These are phyloP conservation scores for Petrocephalus microphthalmus DNA, from an alignment of 2,113 vertebrate species.

Conservation along the genomic window DNA sequence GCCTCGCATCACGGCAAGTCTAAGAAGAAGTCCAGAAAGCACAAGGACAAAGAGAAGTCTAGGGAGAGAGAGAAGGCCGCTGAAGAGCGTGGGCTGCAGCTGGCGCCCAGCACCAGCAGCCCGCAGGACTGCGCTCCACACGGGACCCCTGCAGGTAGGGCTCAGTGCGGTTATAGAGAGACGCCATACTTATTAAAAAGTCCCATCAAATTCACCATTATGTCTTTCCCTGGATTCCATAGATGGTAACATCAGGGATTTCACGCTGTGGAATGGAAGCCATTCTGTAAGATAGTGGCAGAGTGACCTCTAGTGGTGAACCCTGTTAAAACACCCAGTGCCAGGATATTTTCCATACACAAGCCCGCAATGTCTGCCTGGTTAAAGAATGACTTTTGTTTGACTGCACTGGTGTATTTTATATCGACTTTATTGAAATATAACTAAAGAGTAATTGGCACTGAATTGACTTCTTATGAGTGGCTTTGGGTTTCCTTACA, in stretches of 20 bases:
- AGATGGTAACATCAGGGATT: not conserved
- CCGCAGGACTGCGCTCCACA: constrained; percentile 57
- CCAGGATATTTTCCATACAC: not conserved
- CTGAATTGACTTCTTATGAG: not conserved
- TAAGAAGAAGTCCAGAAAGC: constrained; percentile 90
- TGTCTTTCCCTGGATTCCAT: not conserved
- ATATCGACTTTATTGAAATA: not conserved
- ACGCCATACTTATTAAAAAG: not conserved
- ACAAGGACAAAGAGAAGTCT: constrained; percentile 80
- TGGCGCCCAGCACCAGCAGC: constrained; percentile 52
- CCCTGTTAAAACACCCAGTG: not conserved
- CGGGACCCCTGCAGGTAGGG: not conserved
- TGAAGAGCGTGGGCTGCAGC: constrained; percentile 45
- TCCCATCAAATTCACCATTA: not conserved
- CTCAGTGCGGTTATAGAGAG: not conserved
- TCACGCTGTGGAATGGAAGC: not conserved
- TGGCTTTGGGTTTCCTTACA: constrained; percentile 33
- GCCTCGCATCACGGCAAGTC: constrained; percentile 61
- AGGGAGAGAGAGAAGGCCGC: constrained; percentile 65
- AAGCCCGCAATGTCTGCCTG: not conserved
- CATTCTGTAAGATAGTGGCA: not conserved
- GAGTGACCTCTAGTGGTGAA: constrained; percentile 18
- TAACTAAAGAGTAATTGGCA: not conserved
- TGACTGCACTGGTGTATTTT: not conserved
- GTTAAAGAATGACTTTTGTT: not conserved